Conservation (phyloP, 2,888 invertebrate genomes). For the Lycocerus yunnanus region DNA sequence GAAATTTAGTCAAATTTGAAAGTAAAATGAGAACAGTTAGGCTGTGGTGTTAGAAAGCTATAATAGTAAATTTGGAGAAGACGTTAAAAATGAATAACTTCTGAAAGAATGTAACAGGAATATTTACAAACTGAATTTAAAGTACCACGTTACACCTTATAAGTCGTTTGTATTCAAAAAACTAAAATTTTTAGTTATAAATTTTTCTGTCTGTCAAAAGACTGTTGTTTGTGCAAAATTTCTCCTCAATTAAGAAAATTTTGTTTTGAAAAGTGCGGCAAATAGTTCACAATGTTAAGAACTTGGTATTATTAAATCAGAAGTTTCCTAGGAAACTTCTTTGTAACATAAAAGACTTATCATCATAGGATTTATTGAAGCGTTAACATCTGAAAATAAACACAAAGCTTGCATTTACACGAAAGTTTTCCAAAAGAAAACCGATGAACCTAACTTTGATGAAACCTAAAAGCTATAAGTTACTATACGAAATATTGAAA, state of each 20-base stretch:
- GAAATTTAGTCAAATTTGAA: not conserved
- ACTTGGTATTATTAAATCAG: not conserved
- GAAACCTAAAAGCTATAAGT: not conserved
- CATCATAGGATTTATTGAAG: slow-evolving; percentile 8
- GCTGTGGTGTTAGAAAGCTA: not conserved
- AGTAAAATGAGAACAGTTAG: not conserved
- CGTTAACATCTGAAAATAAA: slow-evolving; percentile 16
- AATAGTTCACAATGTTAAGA: not conserved
- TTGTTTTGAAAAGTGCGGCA: not conserved
- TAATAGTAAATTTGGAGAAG: not conserved
- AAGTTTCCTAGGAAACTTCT: not conserved
- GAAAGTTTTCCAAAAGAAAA: slow-evolving; percentile 12
- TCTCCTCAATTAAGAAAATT: not conserved
- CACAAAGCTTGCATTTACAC: slow-evolving; percentile 10
- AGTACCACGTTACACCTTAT: not conserved
- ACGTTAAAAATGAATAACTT: not conserved
- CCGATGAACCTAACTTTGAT: slow-evolving; percentile 7
- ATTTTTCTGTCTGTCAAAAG: not conserved
- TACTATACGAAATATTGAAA: not conserved
- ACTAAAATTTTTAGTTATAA: not conserved
- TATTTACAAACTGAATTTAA: not conserved
- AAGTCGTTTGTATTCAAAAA: not conserved
- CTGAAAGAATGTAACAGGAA: not conserved
- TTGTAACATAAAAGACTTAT: slow-evolving; percentile 9
- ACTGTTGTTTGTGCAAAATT: not conserved